Evolutionary conservation across 2,888 invertebrate genomes (phyloP), one percentile per base, ranked within the genome.

Genomic region (Agelastica alni): DNA sequence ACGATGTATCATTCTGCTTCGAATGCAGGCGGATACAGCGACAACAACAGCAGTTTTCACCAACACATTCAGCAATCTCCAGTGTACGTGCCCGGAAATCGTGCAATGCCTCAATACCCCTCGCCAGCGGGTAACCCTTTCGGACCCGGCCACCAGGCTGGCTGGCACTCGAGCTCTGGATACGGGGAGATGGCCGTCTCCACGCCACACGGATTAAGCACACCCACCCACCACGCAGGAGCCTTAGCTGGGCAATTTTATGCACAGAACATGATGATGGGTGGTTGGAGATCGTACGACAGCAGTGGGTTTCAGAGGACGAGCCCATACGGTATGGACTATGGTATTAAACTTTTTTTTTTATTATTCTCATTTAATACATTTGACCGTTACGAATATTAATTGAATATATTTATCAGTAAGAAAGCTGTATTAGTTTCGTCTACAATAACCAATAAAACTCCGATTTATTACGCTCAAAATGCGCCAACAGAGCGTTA

Each of bases 241-340:
- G 73, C 85, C 75, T 55, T 76, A 12, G 69, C 74, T 1, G 79
- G 79, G 45, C 88, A 87, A 60, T 89, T 91, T 67, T 91, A 91
- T 76, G 84, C 87, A 10, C 91, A 90, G 76, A 91, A 91, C 77
- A 85, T 89, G 74, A 87, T 89, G 70, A 86, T 87, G 85, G 80
- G 83, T 46, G 82, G 84, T 18, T 89, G 91, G 85, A 83, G 89
- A 64, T 80, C 83, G 10, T 91, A 91, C 79, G 91, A 91, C 72
- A 81, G 84, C 12, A 69, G 78, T 1, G 86, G 88, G n/a, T 88
- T 90, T 73, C 91, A 91, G 74, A 82, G 91, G 45, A 87, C 89
- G 13, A 88, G 90, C 1, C 88, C 90, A 0, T 91, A 91, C 72
- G 91, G 91, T 87, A 72, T 73, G 73, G 51, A 45, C 22, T 37